Conservation (phyloP, 2,888 invertebrate species). For the Mechanitis mazaeus region DNA sequence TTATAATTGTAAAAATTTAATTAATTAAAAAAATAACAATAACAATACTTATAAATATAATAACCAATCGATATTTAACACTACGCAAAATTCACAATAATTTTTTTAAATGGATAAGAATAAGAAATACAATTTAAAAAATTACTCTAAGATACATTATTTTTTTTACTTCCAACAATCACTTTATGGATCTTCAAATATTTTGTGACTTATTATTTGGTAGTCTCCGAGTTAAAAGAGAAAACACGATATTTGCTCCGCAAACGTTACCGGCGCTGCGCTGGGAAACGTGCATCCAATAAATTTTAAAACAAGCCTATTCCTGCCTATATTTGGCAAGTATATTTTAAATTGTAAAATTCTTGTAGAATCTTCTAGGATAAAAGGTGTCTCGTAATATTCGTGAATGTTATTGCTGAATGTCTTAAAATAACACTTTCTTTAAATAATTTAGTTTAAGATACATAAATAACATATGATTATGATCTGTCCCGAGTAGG, state of each 20-base stretch:
- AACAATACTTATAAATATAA: neutral
- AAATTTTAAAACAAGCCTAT: conserved; percentile 17
- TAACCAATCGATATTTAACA: too few relatives aligned
- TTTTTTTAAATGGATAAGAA: too few relatives aligned
- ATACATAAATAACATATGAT: too few relatives aligned
- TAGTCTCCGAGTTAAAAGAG: conserved; percentile 12
- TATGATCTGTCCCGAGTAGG: too few relatives aligned
- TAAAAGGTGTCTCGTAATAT: neutral
- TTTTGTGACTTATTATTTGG: conserved; percentile 13
- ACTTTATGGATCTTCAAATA: neutral
- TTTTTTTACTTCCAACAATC: too few relatives aligned
- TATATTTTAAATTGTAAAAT: conserved; percentile 15
- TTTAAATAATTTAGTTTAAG: neutral
- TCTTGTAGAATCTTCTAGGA: too few relatives aligned
- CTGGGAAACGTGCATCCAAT: conserved; percentile 12
- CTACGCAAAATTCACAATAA: too few relatives aligned
- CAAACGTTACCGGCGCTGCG: conserved; percentile 10
- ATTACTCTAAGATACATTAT: too few relatives aligned
- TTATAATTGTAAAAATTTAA: too few relatives aligned
- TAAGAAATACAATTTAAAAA: too few relatives aligned
- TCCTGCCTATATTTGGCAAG: conserved; percentile 10
- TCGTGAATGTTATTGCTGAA: neutral
- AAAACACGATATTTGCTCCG: conserved; percentile 16
- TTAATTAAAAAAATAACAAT: too few relatives aligned
- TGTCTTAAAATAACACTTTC: neutral